These are phyloP conservation scores for Hydroisotoma schaefferi DNA, from an alignment of 2,888 invertebrate genomes.

Conservation along the genomic window DNA sequence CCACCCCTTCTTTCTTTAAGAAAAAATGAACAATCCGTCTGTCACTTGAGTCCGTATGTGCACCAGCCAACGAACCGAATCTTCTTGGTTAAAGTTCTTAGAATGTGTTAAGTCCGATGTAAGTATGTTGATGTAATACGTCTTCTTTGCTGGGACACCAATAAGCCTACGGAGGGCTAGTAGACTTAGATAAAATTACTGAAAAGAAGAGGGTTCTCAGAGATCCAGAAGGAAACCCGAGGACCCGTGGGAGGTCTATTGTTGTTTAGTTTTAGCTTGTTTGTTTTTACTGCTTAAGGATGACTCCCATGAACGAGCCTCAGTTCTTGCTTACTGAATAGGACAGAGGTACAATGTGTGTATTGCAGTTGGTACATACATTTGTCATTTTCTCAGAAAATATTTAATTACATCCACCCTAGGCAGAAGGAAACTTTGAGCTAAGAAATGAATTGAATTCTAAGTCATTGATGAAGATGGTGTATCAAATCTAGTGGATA, in stretches of 20 bases:
- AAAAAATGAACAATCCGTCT: conserved; percentile 1
- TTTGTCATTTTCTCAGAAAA: too few relatives aligned
- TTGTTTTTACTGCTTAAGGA: conserved; percentile 44
- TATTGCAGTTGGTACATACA: not conserved
- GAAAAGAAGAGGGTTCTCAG: conserved; percentile 23
- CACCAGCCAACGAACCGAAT: not conserved
- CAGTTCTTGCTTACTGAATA: too few relatives aligned
- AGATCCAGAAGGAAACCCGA: conserved; percentile 36
- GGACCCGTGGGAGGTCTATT: conserved; percentile 48
- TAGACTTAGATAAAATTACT: not conserved
- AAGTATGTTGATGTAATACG: conserved; percentile 3
- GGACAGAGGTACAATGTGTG: too few relatives aligned
- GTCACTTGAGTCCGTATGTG: conserved; percentile 5
- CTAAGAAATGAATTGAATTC: too few relatives aligned
- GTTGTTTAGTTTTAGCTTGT: conserved; percentile 44
- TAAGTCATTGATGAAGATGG: too few relatives aligned
- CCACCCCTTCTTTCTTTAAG: conserved; percentile 7
- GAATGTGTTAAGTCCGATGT: conserved; percentile 5
- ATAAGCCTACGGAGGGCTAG: too few relatives aligned
- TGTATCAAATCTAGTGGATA: too few relatives aligned
- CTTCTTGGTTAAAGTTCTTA: not conserved
- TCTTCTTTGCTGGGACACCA: too few relatives aligned
- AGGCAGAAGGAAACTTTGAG: too few relatives aligned
- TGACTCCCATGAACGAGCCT: conserved; percentile 11
- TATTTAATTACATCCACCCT: too few relatives aligned